Percentiles rank a stretch among this genome's conserved stretches.
phyloP scores from a whole-genome alignment of 2,888 invertebrate species.

The Eupithecia insigniata region DNA sequence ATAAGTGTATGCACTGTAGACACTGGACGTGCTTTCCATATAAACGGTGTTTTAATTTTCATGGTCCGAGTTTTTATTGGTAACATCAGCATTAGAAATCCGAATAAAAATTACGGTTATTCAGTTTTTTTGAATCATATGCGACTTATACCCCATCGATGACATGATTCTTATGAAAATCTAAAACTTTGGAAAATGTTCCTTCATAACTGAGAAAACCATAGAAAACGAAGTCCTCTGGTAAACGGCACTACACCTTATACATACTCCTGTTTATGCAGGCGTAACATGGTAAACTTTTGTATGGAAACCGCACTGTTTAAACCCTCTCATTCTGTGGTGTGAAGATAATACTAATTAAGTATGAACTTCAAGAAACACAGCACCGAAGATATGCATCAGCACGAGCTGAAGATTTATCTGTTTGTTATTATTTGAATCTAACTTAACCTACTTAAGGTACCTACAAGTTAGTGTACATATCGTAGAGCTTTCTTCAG shows the following conservation, averaged over 20 bases:
- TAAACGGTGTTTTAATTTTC: constrained; percentile 2
- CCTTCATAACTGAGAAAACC: background rate
- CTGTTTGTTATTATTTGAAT: constrained; percentile 35
- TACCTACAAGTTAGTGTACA: background rate
- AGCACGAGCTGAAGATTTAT: constrained; percentile 36
- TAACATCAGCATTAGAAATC: background rate
- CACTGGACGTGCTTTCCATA: background rate
- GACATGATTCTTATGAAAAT: background rate
- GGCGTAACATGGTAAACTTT: background rate
- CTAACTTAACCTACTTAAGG: constrained; percentile 19
- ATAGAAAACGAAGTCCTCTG: background rate
- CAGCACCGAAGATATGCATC: constrained; percentile 35
- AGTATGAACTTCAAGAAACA: constrained; percentile 39
- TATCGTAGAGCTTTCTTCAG: constrained; percentile 30
- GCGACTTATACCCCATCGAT: background rate
- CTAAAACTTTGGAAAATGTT: background rate
- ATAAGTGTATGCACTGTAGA: constrained; percentile 18
- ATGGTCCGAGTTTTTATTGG: background rate
- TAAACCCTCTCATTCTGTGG: constrained; percentile 29
- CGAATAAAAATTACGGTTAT: background rate
- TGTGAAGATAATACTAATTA: constrained; percentile 39
- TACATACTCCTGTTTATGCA: background rate
- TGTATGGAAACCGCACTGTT: background rate
- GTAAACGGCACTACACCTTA: background rate
- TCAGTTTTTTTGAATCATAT: background rate